Conservation (phyloP, 2,797 vertebrate species). For the Microchirus variegatus region DNA sequence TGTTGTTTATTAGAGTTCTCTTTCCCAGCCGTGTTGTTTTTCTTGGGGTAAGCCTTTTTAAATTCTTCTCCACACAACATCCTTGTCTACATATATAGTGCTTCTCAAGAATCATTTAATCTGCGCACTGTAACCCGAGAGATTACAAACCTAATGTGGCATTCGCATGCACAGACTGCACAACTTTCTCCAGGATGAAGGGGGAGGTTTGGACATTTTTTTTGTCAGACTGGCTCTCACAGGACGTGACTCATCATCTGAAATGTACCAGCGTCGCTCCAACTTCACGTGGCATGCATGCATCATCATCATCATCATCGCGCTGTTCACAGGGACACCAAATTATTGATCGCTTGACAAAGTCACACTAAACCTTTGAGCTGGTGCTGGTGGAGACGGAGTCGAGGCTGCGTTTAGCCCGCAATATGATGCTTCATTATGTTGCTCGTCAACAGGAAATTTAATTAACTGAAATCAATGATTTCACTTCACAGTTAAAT, state of each 20-base stretch:
- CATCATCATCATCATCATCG: slow-evolving; percentile 44
- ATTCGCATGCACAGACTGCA: slow-evolving; percentile 26
- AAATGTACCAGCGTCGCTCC: slow-evolving; percentile 39
- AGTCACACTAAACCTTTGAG: slow-evolving; percentile 64
- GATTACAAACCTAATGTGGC: slow-evolving; percentile 41
- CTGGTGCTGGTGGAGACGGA: slow-evolving; percentile 42
- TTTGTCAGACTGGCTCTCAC: slow-evolving; percentile 18
- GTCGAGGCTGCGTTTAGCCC: slow-evolving; percentile 43
- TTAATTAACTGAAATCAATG: slow-evolving; percentile 60
- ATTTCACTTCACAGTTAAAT: slow-evolving; percentile 34
- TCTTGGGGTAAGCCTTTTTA: slow-evolving; percentile 21
- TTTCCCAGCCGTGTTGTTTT: not conserved
- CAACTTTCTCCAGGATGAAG: slow-evolving; percentile 39
- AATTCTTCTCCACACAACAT: slow-evolving; percentile 23
- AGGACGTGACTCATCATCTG: slow-evolving; percentile 39
- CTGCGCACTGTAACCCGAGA: slow-evolving; percentile 41
- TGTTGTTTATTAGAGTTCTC: slow-evolving; percentile 1
- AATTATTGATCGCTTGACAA: slow-evolving; percentile 67
- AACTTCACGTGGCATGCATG: slow-evolving; percentile 31
- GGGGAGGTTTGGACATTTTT: slow-evolving; percentile 31
- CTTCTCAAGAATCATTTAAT: slow-evolving; percentile 33
- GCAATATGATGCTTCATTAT: slow-evolving; percentile 55
- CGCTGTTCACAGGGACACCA: slow-evolving; percentile 61
- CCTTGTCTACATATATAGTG: slow-evolving; percentile 4
- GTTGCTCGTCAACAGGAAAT: slow-evolving; percentile 63